Evolutionary conservation across 2,113 vertebrate genomes (phyloP).

Genomic region (Herpailurus yagouaroundi): DNA sequence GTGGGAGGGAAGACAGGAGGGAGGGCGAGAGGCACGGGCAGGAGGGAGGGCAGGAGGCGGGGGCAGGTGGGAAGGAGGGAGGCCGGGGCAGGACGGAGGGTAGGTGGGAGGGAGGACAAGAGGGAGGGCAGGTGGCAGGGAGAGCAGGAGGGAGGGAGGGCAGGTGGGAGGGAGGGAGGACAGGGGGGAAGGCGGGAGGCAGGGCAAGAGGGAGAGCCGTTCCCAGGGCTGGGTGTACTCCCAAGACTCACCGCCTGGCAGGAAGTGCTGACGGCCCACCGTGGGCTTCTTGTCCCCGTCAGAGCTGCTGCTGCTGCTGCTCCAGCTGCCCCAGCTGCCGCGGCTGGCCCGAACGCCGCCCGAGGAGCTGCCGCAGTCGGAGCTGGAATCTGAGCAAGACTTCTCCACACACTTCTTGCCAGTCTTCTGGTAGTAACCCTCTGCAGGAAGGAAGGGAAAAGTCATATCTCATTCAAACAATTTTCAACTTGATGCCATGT

Average conservation of each 20-base stretch:
- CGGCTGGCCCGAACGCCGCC: conserved; percentile 95
- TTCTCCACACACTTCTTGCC: conserved; percentile 90
- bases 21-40: accelerated
- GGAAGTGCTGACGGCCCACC: conserved; percentile 84
- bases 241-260: conserved; percentile 88
- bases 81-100: background rate
- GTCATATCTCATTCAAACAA: background rate
- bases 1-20: background rate
- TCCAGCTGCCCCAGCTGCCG: conserved; percentile 99
- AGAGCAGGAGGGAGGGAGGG: background rate
- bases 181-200: too few relatives aligned
- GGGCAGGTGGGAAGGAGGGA: background rate
- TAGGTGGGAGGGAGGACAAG: too few relatives aligned
- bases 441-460: conserved; percentile 65
- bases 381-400: conserved; percentile 94
- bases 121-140: too few relatives aligned
- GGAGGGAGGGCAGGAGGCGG: background rate
- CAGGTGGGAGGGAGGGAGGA: too few relatives aligned
- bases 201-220: background rate
- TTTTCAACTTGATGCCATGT: background rate
- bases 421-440: conserved; percentile 79
- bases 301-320: conserved; percentile 95
- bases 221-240: accelerated
- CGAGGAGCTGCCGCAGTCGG: conserved; percentile 95
- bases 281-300: conserved; percentile 93